Base-by-base conservation (phyloP, 1,140 invertebrate species). In the Paralvinella palmiformis region DNA sequence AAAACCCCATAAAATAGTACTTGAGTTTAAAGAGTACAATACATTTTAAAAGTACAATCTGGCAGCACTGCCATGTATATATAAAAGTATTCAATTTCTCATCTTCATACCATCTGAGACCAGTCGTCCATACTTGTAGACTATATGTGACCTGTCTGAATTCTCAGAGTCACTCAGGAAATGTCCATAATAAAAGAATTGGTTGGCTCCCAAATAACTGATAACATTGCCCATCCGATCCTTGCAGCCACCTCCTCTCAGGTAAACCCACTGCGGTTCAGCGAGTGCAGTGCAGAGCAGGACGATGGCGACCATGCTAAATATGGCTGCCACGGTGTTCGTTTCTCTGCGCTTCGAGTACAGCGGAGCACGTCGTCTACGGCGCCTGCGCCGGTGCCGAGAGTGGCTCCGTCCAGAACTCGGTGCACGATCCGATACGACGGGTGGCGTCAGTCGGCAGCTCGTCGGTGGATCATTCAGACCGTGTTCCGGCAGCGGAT, bases 271-370 rank as follows among this genome's bases (percentile, higher is more conserved):
- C n/a, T 71, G 66, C 4, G 76, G 74, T 61, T 75, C 75, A 27
- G 73, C 72, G 22, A 78, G 62, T 4, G 76, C 71, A 31, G 73
- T 75, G 56, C 75, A 76, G 44, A 78, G 56, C 2, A 75, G 65
- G 2, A 78, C 75, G 63, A 78, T 76, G 1, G 71, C 59, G 7
- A 76, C 60, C 75, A 77, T 77, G 45, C 72, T 77, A 63, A 69
- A 75, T 1, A 73, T 67, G 0, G 74, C 76, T n/a, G 76, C 68
- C 1, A 68, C 62, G 58, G 76, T 71, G 65, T 78, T 78, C 45
- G 71, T 72, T 50, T 78, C 75, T 44, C 71, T 72, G 2, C 70
- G 63, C 68, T 78, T 76, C 10, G 69, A 65, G 41, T 66, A 64
- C 24, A 65, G 57, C 13, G 70, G 31, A 6, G 20, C n/a, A 31